A percentile compares a stretch with the other conserved stretches of the same genome.
Evolutionary conservation across 2,797 vertebrate species (phyloP).

Genomic region (Clarias fuscus): DNA sequence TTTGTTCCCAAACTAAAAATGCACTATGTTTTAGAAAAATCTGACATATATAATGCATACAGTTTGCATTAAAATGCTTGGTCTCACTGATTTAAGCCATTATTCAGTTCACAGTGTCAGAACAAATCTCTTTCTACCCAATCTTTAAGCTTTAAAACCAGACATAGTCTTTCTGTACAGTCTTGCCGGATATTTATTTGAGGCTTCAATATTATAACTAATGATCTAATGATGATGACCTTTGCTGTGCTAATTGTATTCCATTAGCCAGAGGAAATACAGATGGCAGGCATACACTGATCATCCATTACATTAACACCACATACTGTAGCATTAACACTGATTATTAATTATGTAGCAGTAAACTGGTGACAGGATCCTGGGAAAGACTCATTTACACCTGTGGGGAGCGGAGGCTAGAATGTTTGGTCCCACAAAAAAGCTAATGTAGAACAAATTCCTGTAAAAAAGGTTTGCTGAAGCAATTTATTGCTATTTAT

Average conservation of each 20-base stretch:
- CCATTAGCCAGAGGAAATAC: slow-evolving; percentile 1
- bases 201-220: slow-evolving; percentile 32
- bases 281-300: slow-evolving; percentile 30
- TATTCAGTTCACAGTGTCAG: slow-evolving; percentile 21
- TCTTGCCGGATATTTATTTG: neutral
- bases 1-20: neutral
- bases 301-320: too few species aligned
- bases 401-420: too few species aligned
- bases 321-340: too few species aligned
- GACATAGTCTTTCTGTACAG: neutral
- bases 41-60: neutral
- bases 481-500: too few species aligned
- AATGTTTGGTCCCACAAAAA: too few species aligned
- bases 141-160: slow-evolving; percentile 5
- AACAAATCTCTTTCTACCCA: neutral
- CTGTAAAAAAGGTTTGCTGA: too few species aligned
- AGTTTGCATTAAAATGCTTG: slow-evolving; percentile 1
- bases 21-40: neutral
- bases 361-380: too few species aligned
- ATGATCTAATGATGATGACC: slow-evolving; percentile 41
- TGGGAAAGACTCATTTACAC: too few species aligned
- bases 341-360: too few species aligned
- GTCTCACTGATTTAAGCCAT: slow-evolving; percentile 1
- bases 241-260: slow-evolving; percentile 38
- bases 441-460: too few species aligned